A percentile compares a stretch with the other conserved stretches of the same genome.
Conservation (phyloP, 2,797 vertebrate genomes). For the Pangasius macronema region DNA sequence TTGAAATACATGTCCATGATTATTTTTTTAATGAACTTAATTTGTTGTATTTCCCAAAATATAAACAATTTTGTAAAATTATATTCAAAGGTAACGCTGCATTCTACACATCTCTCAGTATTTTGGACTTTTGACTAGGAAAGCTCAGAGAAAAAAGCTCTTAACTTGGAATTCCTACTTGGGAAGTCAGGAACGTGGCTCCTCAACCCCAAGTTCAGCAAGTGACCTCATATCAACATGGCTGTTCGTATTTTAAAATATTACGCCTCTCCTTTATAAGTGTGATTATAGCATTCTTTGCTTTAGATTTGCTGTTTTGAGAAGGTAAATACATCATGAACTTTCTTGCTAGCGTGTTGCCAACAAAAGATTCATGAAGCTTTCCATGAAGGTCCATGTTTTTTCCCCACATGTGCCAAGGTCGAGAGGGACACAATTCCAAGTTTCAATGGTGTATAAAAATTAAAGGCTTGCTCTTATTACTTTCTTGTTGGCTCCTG, state of each 20-base stretch:
- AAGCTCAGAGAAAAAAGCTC: background rate
- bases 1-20: no score
- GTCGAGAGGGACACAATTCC: background rate
- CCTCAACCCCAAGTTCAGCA: background rate
- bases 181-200: background rate
- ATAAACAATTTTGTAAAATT: background rate
- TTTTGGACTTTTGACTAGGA: background rate
- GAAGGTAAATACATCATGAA: background rate
- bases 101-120: background rate
- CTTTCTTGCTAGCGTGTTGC: background rate
- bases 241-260: background rate
- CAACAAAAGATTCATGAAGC: background rate
- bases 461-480: background rate
- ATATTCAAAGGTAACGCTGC: background rate
- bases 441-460: background rate
- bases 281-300: background rate
- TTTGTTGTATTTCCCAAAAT: background rate
- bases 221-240: no score
- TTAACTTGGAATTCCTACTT: background rate
- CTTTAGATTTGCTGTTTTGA: background rate
- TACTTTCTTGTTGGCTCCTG: background rate
- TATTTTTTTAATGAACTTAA: no score
- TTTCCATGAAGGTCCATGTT: background rate
- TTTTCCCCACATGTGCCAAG: background rate
- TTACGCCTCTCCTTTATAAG: background rate